Evolutionary conservation across 1,140 invertebrate genomes (phyloP).

Genomic region (Calephelis nemesis): DNA sequence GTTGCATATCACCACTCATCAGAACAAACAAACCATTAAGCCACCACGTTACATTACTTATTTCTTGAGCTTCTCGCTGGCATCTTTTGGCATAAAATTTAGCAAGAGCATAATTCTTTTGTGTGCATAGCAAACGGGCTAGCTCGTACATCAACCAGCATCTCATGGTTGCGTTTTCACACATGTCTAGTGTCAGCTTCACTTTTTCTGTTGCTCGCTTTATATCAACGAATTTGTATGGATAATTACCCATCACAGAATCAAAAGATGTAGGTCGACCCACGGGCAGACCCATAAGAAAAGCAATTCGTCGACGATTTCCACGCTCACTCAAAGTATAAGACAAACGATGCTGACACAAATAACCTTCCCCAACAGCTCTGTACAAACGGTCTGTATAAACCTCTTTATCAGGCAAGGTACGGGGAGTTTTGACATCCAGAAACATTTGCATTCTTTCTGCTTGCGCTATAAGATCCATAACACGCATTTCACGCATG

Average conservation of each 20-base stretch:
- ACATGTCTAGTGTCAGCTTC: conserved; percentile 56
- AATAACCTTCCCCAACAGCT: conserved; percentile 64
- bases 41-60: conserved; percentile 71
- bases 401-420: conserved; percentile 61
- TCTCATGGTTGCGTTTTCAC: conserved; percentile 72
- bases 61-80: conserved; percentile 70
- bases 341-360: conserved; percentile 60
- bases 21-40: conserved; percentile 75
- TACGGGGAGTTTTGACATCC: conserved; percentile 59
- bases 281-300: conserved; percentile 64
- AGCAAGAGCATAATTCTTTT: conserved; percentile 78
- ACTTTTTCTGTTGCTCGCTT: conserved; percentile 62
- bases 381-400: conserved; percentile 66
- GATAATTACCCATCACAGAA: conserved; percentile 69
- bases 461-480: conserved; percentile 62
- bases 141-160: conserved; percentile 79
- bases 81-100: conserved; percentile 79
- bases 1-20: conserved; percentile 75
- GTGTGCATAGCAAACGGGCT: conserved; percentile 66
- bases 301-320: conserved; percentile 63
- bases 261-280: conserved; percentile 65
- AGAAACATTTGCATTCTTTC: conserved; percentile 66
- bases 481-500: conserved; percentile 60
- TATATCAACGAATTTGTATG: conserved; percentile 68
- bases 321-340: conserved; percentile 67